A percentile compares a stretch with the other conserved stretches of the same genome.
phyloP scores from a whole-genome alignment of 2,113 vertebrate species.

The Felis chaus region DNA sequence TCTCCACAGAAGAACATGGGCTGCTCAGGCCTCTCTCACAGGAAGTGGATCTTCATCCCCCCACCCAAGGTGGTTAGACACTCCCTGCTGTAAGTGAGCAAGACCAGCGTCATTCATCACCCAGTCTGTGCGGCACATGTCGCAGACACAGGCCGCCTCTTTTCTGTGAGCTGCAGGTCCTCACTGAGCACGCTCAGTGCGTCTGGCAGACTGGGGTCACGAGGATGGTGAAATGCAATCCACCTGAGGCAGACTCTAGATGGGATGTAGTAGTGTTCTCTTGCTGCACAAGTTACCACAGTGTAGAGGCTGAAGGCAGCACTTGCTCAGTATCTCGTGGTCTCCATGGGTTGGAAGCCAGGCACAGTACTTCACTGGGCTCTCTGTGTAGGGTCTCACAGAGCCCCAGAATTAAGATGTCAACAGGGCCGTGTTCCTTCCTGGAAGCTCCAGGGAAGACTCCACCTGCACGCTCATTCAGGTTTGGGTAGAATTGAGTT shows the following conservation, averaged over 20 bases:
- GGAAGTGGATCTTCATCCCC: background rate
- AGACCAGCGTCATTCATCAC: fast-evolving
- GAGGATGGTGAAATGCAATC: background rate
- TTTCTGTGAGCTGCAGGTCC: background rate
- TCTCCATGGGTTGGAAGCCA: background rate
- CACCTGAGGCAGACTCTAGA: background rate
- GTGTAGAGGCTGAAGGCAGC: background rate
- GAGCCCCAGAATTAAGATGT: background rate
- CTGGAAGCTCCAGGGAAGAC: background rate
- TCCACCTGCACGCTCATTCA: background rate
- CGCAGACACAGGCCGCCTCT: background rate
- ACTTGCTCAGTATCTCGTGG: too few species aligned
- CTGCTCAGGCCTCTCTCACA: background rate
- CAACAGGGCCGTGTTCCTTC: background rate
- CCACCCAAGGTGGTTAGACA: background rate
- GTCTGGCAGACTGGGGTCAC: background rate
- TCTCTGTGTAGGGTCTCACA: background rate
- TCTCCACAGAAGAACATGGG: background rate
- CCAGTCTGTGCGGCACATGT: background rate
- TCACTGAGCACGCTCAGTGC: background rate
- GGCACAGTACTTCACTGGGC: background rate
- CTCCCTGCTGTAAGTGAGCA: background rate
- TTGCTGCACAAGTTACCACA: background rate
- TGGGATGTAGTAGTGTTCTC: fast-evolving
- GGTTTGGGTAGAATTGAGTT: background rate